Percentiles rank a stretch among this genome's conserved stretches.
phyloP scores from a whole-genome alignment of 1,140 invertebrate genomes.

The Trypoxylus dichotomus region DNA sequence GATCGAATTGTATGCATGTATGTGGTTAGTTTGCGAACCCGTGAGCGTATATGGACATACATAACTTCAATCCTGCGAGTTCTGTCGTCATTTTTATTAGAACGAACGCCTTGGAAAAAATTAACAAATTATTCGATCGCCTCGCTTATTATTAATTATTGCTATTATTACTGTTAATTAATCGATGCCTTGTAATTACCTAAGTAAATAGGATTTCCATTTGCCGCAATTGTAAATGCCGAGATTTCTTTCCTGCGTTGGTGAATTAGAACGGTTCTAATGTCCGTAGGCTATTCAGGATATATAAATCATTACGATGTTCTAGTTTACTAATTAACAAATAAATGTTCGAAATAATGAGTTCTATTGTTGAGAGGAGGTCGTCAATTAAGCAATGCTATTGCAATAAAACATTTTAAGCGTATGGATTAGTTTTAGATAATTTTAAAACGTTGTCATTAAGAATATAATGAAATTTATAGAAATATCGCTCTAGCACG shows the following conservation, averaged over 20 bases:
- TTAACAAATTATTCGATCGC: background rate
- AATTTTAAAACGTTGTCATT: too few species aligned
- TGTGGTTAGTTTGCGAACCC: background rate
- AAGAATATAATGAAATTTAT: too few species aligned
- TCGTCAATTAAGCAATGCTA: too few species aligned
- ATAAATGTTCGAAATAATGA: background rate
- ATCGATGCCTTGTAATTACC: background rate
- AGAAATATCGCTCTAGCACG: too few species aligned
- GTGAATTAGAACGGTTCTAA: background rate
- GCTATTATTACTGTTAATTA: background rate
- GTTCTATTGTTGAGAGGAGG: background rate
- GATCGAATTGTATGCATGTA: background rate
- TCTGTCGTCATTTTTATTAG: background rate
- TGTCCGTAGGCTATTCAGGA: background rate
- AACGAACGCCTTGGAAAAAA: background rate
- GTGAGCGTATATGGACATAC: background rate
- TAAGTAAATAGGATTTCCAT: background rate
- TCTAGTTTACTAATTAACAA: background rate
- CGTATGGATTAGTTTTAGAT: too few species aligned
- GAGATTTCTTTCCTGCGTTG: background rate
- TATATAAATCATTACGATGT: background rate
- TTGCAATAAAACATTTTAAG: too few species aligned
- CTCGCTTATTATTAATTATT: background rate
- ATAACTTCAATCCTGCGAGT: background rate
- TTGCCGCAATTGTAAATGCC: background rate